Evolutionary conservation across 30 jellyfish, hydroid and myxozoan genomes (phyloP).

Genomic region (Aurelia coerulea): DNA sequence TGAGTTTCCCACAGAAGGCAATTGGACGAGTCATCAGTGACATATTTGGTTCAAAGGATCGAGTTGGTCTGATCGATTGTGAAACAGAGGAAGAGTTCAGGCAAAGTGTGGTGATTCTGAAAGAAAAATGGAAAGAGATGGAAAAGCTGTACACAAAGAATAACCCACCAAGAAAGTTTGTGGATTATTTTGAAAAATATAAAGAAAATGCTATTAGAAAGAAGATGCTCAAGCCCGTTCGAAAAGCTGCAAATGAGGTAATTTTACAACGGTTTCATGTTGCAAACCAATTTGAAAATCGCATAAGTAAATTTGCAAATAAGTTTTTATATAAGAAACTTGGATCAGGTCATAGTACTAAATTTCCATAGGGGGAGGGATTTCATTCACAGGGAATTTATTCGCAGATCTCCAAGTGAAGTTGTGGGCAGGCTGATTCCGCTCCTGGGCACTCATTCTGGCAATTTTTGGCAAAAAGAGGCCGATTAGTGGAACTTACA

Average conservation of each 20-base stretch:
- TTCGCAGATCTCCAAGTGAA: too few relatives aligned
- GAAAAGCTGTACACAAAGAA: neutral
- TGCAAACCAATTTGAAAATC: too few relatives aligned
- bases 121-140: neutral
- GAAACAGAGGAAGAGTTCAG: neutral
- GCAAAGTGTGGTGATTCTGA: neutral
- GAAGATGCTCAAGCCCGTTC: conserved; percentile 3
- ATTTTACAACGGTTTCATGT: too few relatives aligned
- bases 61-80: neutral
- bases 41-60: neutral
- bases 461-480: too few relatives aligned
- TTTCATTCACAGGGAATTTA: too few relatives aligned
- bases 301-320: too few relatives aligned
- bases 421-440: too few relatives aligned
- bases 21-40: neutral
- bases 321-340: too few relatives aligned
- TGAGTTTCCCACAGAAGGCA: neutral
- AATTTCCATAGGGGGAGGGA: too few relatives aligned
- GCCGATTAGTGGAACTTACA: too few relatives aligned
- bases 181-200: conserved; percentile 11
- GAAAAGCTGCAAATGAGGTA: conserved; percentile 2
- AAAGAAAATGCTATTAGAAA: neutral
- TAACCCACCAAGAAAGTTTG: conserved; percentile 17
- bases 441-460: too few relatives aligned
- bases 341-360: too few relatives aligned